Conservation (phyloP, 2,113 vertebrate species). For the Esox niger region DNA sequence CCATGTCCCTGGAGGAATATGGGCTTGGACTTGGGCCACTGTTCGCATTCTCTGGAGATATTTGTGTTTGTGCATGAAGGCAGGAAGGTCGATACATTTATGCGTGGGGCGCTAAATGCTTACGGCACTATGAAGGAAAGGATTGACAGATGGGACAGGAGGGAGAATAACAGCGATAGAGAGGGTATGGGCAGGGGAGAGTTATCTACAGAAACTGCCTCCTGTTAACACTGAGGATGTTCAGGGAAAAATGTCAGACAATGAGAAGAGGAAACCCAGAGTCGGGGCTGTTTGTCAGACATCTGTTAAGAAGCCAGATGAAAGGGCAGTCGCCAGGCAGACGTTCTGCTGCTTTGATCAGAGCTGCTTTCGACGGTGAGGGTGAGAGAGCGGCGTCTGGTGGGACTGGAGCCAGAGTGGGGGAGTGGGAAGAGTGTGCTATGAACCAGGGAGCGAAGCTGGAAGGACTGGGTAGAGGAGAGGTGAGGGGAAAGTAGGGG, state of each 20-base stretch:
- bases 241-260: conserved; percentile 7
- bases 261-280: conserved; percentile 29
- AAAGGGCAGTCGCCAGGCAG: too few relatives aligned
- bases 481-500: not conserved
- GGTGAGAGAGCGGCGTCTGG: not conserved
- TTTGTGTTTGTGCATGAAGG: not conserved
- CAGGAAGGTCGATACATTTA: not conserved
- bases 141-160: not conserved
- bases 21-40: not conserved
- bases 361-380: not conserved
- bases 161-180: too few relatives aligned
- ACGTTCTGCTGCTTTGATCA: too few relatives aligned
- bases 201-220: not conserved
- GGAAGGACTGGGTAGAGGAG: conserved; percentile 12
- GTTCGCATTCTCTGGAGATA: not conserved
- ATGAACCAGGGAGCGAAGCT: conserved; percentile 19
- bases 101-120: not conserved
- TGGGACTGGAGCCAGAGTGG: not conserved
- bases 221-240: not conserved
- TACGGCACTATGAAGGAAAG: not conserved
- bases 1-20: not conserved
- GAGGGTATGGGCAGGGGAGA: not conserved
- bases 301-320: conserved; percentile 27
- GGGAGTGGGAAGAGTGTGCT: conserved; percentile 1
- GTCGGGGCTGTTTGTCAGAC: conserved; percentile 6